Evolutionary conservation across 2,797 vertebrate genomes (phyloP).

Genomic region (Mallotus villosus): DNA sequence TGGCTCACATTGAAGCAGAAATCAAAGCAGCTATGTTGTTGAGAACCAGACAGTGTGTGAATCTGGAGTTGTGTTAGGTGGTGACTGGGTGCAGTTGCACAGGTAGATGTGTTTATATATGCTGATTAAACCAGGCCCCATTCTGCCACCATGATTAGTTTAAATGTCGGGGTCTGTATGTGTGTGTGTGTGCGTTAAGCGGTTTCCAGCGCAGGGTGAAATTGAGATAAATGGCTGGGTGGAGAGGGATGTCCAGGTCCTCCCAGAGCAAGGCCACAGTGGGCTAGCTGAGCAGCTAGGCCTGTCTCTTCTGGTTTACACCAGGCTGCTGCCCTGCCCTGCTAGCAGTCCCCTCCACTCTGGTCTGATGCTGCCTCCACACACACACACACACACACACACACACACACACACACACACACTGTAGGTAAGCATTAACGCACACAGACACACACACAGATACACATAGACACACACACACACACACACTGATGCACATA

Average conservation of each 20-base stretch:
- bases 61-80: not conserved
- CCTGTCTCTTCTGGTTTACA: constrained; percentile 56
- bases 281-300: constrained; percentile 25
- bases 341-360: constrained; percentile 1
- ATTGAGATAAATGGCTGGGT: constrained; percentile 74
- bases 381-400: constrained; percentile 36
- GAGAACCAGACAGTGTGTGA: not conserved
- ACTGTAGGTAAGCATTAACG: not conserved
- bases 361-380: constrained; percentile 7
- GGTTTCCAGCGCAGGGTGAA: constrained; percentile 48
- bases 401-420: constrained; percentile 24
- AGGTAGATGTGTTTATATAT: constrained; percentile 11
- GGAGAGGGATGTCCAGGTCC: constrained; percentile 54
- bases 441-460: not conserved
- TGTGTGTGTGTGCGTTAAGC: not conserved
- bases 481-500: constrained; percentile 9
- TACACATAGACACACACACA: constrained; percentile 26
- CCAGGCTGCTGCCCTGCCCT: not conserved
- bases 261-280: constrained; percentile 41
- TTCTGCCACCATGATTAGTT: constrained; percentile 23
- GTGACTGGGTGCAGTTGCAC: not conserved
- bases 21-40: constrained; percentile 5
- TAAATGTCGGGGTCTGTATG: constrained; percentile 7
- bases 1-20: not conserved
- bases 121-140: constrained; percentile 12